Evolutionary conservation across 2,113 vertebrate genomes (phyloP), one percentile per base, ranked within the genome.

Genomic region (Raja brachyura): DNA sequence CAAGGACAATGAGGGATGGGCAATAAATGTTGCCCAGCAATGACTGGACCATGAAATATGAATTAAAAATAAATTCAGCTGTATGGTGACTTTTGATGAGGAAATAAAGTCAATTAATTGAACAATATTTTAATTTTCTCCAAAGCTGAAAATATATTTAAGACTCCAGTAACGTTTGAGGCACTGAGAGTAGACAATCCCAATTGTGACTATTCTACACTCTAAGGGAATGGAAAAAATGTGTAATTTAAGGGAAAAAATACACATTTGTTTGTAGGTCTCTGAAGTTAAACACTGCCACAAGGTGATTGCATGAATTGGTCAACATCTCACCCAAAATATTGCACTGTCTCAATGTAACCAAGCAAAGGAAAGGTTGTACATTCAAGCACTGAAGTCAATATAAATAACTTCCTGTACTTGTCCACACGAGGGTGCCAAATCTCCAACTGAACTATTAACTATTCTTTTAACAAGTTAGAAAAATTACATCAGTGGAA

Each of bases 361-460:
- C 1, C 0, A 11, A n/a, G 83, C 83, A 86, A 81, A 81, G 48
- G 8, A 10, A 31, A 22, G 39, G 28, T 75, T 75, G 75, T 16
- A 77, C 22, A 22, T n/a, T n/a, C 28, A n/a, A 63, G 10, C 7
- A 59, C 68, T 70, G 18, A 14, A 90, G 20, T 92, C 20, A 25
- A 10, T 48, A 59, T 73, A 39, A 73, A 68, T 92, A 73, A 74
- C 5, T 66, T 63, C 9, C 68, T 48, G 11, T 74, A 48, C 22
- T 92, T 92, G 66, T 5, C 63, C 90, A 59, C 61, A 93, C n/a
- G 93, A 93, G 93, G 74, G 93, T 54, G 28, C 16, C 59, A 61
- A 74, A 63, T 93, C 39, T 78, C 93, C 20, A 93, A 61, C 11
- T 76, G 54, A 93, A 63, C 56, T 31, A 77, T 93, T 78, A 28